Conservation (phyloP, 2,888 invertebrate genomes). For the Dynastes maya region DNA sequence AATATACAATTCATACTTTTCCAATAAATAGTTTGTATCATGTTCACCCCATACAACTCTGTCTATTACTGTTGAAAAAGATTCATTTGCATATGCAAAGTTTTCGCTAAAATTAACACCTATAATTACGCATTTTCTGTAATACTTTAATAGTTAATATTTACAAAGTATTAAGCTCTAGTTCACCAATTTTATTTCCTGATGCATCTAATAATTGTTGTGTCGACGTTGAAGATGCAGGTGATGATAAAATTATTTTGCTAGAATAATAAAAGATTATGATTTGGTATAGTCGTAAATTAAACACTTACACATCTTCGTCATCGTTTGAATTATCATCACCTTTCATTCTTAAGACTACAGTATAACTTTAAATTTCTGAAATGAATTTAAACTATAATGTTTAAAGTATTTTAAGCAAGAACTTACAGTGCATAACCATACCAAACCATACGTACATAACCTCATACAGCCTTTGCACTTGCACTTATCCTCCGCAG, state of each 20-base stretch:
- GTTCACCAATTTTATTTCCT: constrained; percentile 35
- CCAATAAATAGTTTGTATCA: constrained; percentile 33
- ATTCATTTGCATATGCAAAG: constrained; percentile 19
- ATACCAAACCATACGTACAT: no score
- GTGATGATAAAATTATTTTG: constrained; percentile 22
- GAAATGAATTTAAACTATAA: no score
- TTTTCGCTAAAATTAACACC: constrained; percentile 8
- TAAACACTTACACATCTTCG: constrained; percentile 35
- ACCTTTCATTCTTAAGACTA: background rate
- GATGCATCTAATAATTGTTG: constrained; percentile 21
- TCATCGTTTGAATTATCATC: background rate
- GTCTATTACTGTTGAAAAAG: constrained; percentile 17
- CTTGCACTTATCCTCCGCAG: no score
- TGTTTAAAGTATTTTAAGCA: no score
- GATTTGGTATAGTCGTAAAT: no score
- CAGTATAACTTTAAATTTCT: background rate
- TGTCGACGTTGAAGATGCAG: constrained; percentile 20
- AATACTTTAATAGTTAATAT: background rate
- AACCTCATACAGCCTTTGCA: background rate
- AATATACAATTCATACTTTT: constrained; percentile 39
- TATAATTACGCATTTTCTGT: background rate
- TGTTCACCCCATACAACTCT: constrained; percentile 39
- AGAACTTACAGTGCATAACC: no score
- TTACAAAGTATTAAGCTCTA: constrained; percentile 33
- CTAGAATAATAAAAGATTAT: background rate